Evolutionary conservation across 2,797 vertebrate species (phyloP), one percentile per base, ranked within the genome.

Genomic region (Limnodromus scolopaceus): DNA sequence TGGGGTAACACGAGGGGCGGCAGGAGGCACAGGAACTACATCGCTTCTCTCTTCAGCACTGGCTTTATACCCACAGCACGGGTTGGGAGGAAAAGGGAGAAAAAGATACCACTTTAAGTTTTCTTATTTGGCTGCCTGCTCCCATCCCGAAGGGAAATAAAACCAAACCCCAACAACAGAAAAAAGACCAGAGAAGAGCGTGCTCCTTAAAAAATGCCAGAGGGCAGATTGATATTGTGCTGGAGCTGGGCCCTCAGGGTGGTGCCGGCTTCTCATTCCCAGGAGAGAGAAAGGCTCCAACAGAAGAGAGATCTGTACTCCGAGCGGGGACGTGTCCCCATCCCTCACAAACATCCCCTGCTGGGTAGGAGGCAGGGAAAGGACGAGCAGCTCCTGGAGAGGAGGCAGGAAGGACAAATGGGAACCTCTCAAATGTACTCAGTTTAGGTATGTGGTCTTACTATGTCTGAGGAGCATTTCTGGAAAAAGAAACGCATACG

Each of bases 241-340:
- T 20, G 14, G 13, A 77, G 22, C 9, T 74, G 30, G 4, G 66
- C 45, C n/a, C 63, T 82, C 45, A 45, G 45, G 45, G 30, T 30
- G 58, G 3, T 51, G 49, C 69, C 79, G 76, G 19, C 11, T 72
- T 63, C 64, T 27, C 25, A 63, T 16, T 66, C 39, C 58, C 19
- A 24, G n/a, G 28, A 72, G 30, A 79, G 14, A 66, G 60, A 82
- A 70, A 66, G 63, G 41, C 24, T 51, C 69, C 74, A 10, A n/a
- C 1, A 51, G 57, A 85, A 72, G 72, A 28, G 4, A 77, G 49
- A 51, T 46, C 41, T 45, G 8, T 61, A 4, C 6, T 46, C 22
- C 6, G 0, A 32, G 43, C 3, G 3, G 20, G 12, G 32, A 76
- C 8, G 23, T 18, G 3, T 72, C 34, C 25, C 28, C 7, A 39